These are phyloP conservation scores for Sycophaga agraensis DNA, from an alignment of 1,140 invertebrate species.

Conservation along the genomic window DNA sequence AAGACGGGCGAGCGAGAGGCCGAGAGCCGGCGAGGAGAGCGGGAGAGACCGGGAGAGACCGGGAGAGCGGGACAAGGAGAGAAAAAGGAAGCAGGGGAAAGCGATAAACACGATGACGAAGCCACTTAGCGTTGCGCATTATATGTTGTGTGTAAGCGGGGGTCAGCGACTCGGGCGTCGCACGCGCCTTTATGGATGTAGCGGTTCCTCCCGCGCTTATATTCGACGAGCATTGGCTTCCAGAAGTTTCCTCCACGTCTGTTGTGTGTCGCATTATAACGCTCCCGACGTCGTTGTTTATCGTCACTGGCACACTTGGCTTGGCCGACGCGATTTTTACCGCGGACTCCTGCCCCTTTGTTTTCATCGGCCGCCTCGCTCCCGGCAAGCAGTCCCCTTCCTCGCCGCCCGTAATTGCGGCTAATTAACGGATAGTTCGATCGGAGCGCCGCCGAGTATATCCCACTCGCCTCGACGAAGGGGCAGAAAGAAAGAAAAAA, in stretches of 20 bases:
- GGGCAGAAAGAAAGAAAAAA: too few species aligned
- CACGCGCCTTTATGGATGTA: constrained; percentile 31
- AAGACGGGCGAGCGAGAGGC: background rate
- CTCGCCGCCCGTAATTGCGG: too few species aligned
- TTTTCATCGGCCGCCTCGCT: too few species aligned
- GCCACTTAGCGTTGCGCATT: constrained; percentile 26
- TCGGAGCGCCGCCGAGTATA: too few species aligned
- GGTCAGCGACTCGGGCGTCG: constrained; percentile 20
- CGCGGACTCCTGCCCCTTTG: too few species aligned
- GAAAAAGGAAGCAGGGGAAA: constrained; percentile 12
- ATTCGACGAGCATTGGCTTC: constrained; percentile 22
- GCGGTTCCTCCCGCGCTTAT: constrained; percentile 35
- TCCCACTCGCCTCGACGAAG: too few species aligned
- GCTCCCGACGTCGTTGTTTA: too few species aligned
- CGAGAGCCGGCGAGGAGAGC: background rate
- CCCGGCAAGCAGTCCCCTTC: too few species aligned
- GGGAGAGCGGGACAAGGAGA: background rate
- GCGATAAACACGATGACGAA: constrained; percentile 26
- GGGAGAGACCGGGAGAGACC: background rate
- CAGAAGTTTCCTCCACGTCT: constrained; percentile 27
- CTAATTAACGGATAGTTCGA: too few species aligned
- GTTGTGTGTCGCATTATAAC: too few species aligned
- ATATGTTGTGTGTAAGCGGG: constrained; percentile 2
- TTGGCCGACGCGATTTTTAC: too few species aligned
- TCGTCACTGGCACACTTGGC: too few species aligned